Conservation (phyloP, 2,888 invertebrate species). For the Eustalomyia histrio region DNA sequence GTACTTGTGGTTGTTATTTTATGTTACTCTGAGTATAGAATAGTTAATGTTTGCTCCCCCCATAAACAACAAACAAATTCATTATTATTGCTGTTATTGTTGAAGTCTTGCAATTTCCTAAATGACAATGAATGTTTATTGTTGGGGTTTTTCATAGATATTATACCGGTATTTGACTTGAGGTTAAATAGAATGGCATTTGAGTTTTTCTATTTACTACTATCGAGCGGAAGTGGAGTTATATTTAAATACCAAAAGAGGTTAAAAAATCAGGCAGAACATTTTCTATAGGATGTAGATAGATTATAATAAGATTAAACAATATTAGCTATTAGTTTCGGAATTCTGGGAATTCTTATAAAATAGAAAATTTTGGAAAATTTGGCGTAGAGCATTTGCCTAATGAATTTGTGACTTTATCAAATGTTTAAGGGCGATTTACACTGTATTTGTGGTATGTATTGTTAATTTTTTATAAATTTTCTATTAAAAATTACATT, state of each 20-base stretch:
- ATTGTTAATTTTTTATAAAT: no score
- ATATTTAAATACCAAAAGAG: background rate
- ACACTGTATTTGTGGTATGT: no score
- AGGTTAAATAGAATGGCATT: conserved; percentile 47
- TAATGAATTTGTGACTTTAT: no score
- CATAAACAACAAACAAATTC: conserved; percentile 40
- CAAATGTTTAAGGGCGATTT: no score
- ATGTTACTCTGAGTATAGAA: conserved; percentile 13
- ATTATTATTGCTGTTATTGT: conserved; percentile 37
- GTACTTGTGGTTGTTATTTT: background rate
- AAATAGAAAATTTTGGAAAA: no score
- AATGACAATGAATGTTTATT: conserved; percentile 56
- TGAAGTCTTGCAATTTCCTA: conserved; percentile 55
- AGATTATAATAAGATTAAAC: no score
- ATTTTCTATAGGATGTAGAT: background rate
- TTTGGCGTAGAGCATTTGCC: no score
- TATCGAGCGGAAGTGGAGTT: conserved; percentile 45
- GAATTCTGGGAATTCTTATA: no score
- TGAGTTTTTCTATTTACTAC: conserved; percentile 22
- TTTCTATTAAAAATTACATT: no score
- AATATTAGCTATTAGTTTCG: no score
- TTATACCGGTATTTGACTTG: conserved; percentile 48
- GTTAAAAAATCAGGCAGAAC: background rate
- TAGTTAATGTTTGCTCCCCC: conserved; percentile 10
- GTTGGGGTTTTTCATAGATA: conserved; percentile 16